Evolutionary conservation across 2,797 vertebrate genomes (phyloP).

Genomic region (Catostomus latipinnis): DNA sequence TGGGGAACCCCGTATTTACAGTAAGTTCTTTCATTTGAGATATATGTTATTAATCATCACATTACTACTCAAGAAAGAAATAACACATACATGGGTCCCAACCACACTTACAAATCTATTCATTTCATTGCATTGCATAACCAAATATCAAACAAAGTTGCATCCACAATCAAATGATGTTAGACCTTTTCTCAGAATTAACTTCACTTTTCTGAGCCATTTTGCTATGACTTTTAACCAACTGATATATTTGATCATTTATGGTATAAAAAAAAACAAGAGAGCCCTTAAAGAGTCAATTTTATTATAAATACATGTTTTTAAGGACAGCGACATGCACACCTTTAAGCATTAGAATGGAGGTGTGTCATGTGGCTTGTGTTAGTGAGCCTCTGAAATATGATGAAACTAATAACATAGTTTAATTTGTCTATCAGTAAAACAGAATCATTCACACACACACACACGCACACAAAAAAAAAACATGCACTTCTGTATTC

Average conservation of each 20-base stretch:
- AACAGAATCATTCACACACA: not conserved
- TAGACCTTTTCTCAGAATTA: not conserved
- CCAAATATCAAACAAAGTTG: not conserved
- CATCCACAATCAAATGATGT: not conserved
- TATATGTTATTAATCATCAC: not conserved
- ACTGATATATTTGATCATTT: not conserved
- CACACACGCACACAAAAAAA: too few species aligned
- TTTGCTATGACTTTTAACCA: not conserved
- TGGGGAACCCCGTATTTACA: too few species aligned
- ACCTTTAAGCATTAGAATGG: constrained; percentile 6
- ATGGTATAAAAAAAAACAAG: not conserved
- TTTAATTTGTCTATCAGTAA: constrained; percentile 5
- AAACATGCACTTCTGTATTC: not conserved
- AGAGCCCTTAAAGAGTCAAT: not conserved
- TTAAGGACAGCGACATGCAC: not conserved
- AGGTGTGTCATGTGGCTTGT: constrained; percentile 27
- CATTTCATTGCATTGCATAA: not conserved
- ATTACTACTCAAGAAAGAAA: not conserved
- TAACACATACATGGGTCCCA: not conserved
- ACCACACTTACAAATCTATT: not conserved
- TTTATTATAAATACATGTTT: not conserved
- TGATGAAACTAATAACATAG: constrained; percentile 9
- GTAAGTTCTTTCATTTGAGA: too few species aligned
- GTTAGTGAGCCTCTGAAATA: constrained; percentile 16
- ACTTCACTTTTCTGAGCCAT: not conserved